Evolutionary conservation across 2,113 vertebrate genomes (phyloP).

Genomic region (Poecilia latipinna): DNA sequence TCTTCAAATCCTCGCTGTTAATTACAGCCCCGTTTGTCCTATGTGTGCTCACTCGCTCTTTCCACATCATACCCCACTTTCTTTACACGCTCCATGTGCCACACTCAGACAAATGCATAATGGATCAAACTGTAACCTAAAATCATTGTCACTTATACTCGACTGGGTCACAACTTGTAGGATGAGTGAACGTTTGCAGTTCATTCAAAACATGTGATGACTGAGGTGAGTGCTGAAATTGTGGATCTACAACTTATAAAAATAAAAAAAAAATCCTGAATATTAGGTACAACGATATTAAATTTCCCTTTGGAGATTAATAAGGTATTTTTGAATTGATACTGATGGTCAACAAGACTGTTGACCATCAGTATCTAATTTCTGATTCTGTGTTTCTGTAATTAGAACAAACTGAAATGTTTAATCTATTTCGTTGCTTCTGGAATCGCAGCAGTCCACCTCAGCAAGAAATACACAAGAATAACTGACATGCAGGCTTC

Average conservation of each 20-base stretch:
- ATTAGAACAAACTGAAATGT: too few species aligned
- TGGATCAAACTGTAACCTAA: constrained; percentile 34
- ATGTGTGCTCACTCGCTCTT: background rate
- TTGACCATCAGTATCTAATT: too few species aligned
- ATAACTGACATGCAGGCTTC: background rate
- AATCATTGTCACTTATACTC: constrained; percentile 28
- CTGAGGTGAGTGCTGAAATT: background rate
- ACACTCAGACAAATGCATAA: background rate
- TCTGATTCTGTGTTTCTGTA: too few species aligned
- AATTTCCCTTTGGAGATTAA: too few species aligned
- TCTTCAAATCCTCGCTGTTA: constrained; percentile 58
- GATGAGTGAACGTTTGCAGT: background rate
- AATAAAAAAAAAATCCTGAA: too few species aligned
- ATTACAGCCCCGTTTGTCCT: constrained; percentile 51
- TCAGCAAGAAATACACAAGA: background rate
- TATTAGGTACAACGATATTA: too few species aligned
- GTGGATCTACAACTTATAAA: too few species aligned
- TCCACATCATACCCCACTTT: background rate
- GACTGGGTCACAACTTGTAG: constrained; percentile 25
- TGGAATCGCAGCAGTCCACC: background rate
- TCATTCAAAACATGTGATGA: background rate
- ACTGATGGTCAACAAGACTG: too few species aligned
- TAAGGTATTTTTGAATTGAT: too few species aligned
- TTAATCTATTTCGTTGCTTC: too few species aligned
- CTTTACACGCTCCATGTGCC: background rate